phyloP scores from a whole-genome alignment of 64 coral and sea anemone species.

The Stylophora pistillata region DNA sequence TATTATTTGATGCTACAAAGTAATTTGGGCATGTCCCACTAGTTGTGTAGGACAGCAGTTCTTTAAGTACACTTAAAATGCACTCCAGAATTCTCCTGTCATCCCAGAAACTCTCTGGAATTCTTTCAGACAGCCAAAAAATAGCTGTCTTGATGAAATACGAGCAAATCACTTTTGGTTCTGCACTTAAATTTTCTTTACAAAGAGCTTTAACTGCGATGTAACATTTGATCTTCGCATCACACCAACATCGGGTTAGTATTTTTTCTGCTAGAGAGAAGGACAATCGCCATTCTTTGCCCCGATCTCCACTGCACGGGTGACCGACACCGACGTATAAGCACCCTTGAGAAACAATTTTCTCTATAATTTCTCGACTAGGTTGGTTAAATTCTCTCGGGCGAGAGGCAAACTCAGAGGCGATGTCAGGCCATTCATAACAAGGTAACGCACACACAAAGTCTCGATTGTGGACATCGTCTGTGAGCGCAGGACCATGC shows the following conservation, averaged over 20 bases:
- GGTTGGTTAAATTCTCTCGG: neutral
- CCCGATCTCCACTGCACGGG: neutral
- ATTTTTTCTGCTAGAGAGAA: slow-evolving; percentile 29
- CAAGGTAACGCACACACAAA: neutral
- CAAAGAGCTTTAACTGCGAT: slow-evolving; percentile 8
- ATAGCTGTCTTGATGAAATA: slow-evolving; percentile 45
- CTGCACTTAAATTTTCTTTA: neutral
- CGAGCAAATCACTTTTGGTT: slow-evolving; percentile 24
- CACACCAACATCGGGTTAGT: slow-evolving; percentile 4
- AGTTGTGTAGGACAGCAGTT: neutral
- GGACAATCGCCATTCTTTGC: slow-evolving; percentile 34
- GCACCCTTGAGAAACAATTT: slow-evolving; percentile 6
- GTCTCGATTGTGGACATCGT: neutral
- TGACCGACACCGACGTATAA: slow-evolving; percentile 34
- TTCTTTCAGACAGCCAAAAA: slow-evolving; percentile 33
- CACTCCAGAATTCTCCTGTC: neutral
- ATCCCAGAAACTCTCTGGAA: neutral
- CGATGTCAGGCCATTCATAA: slow-evolving; percentile 6
- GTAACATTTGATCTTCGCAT: slow-evolving; percentile 31
- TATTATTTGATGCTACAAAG: slow-evolving; percentile 32
- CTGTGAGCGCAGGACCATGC: slow-evolving; percentile 1
- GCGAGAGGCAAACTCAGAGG: neutral
- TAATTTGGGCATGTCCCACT: slow-evolving; percentile 17
- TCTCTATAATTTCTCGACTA: slow-evolving; percentile 1
- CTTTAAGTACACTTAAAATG: neutral